Evolutionary conservation across 2,113 vertebrate genomes (phyloP).

Genomic region (Microtus richardsoni): DNA sequence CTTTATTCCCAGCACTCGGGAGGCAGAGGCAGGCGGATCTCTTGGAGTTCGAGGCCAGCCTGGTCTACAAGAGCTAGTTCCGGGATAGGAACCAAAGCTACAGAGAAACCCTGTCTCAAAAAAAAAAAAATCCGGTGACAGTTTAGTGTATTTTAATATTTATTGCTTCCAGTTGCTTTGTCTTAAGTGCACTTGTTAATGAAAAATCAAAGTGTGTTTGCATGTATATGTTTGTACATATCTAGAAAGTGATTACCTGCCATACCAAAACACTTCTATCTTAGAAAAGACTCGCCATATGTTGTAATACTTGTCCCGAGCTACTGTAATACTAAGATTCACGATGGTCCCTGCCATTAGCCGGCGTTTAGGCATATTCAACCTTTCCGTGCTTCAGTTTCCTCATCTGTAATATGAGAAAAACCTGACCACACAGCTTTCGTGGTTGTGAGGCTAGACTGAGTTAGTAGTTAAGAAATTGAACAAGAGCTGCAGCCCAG

Average conservation of each 20-base stretch:
- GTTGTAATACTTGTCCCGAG: conserved; percentile 29
- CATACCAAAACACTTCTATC: conserved; percentile 38
- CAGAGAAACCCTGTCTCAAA: too few species aligned
- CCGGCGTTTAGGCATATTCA: conserved; percentile 37
- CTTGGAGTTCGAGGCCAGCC: too few species aligned
- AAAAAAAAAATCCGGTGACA: neutral
- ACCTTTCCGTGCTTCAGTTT: conserved; percentile 53
- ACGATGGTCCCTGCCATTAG: conserved; percentile 32
- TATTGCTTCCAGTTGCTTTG: conserved; percentile 59
- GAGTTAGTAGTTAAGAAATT: conserved; percentile 40
- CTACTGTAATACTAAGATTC: conserved; percentile 38
- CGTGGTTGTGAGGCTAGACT: conserved; percentile 8
- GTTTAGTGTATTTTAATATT: conserved; percentile 66
- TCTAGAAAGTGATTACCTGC: conserved; percentile 48
- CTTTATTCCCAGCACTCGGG: too few species aligned
- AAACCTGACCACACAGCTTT: neutral
- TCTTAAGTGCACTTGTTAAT: conserved; percentile 60
- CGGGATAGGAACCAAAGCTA: too few species aligned
- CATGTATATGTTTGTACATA: neutral
- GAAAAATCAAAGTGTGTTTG: conserved; percentile 53
- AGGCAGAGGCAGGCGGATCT: too few species aligned
- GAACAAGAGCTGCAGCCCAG: neutral
- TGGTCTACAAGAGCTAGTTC: too few species aligned
- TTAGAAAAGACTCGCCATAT: conserved; percentile 52
- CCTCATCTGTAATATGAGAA: conserved; percentile 8